Base-by-base conservation (phyloP, 2,113 vertebrate genomes). In the Pao palembangensis region DNA sequence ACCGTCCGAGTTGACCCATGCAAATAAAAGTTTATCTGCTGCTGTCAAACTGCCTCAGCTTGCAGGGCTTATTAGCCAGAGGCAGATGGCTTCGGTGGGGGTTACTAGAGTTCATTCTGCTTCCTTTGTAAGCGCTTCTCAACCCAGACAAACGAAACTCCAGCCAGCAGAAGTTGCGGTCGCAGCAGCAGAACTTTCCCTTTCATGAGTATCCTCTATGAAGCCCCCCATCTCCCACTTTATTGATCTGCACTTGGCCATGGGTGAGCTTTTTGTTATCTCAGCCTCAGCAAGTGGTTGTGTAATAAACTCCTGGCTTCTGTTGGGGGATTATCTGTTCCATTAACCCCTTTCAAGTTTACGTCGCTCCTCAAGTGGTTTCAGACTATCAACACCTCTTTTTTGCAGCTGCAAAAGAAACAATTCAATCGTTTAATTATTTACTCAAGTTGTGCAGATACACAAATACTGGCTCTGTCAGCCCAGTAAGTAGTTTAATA, bases 91-190 rank as follows among this genome's bases (percentile, higher is more conserved):
- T 79, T 61, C 14, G 53, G 51, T 48, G 17, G 4, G 38, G 89
- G 90, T 90, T 89, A 91, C 89, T 88, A 7, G 19, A 91, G 88
- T 88, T 90, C 88, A 90, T 73, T 70, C 65, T 38, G n/a, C 12
- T 49, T 49, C 25, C 21, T 31, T 48, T 52, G 34, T 15, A 17
- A 31, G 25, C 47, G n/a, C 47, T 17, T 20, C 28, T 16, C 19
- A 15, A 52, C 57, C 18, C 12, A 41, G 11, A 44, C 46, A 59
- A 19, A 46, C 7, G 60, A 60, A 51, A 71, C 68, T 60, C 58
- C 11, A 16, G 12, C 16, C 17, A 20, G 8, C 31, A 28, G 42
- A 0, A 20, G 11, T 28, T 49, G 51, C 47, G 19, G 3, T 19
- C 34, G 13, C 3, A 5, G 17, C 0, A 5, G 7, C 19, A n/a